Base-by-base conservation (phyloP, 2,888 invertebrate genomes). In the Pharmacophagus antenor region DNA sequence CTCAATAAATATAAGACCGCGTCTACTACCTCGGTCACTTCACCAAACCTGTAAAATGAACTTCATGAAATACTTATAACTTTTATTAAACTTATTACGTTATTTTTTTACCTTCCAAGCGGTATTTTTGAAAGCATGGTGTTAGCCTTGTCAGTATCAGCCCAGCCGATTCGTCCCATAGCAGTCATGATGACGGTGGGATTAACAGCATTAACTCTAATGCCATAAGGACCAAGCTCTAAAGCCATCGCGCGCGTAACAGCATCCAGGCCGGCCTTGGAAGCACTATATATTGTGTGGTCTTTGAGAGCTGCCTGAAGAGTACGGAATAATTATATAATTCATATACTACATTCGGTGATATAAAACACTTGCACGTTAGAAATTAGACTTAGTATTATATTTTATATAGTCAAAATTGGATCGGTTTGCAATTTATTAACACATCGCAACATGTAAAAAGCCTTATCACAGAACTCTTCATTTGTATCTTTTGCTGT, bases 101-200 rank as follows among this genome's bases (percentile, higher is more conserved):
- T 41, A n/a, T 25, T 21, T 41, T 12, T 56, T 56, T 61, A 95
- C 95, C 96, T 83, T 64, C 93, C 92, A 8, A 97, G 80, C 0
- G 97, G 97, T 77, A 97, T 97, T 79, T 94, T 94, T 2, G 90
- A 90, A 53, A 94, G 69, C 92, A 97, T 92, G 0, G 92, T 92
- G 0, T 84, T 86, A 2, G 94, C 92, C 71, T 94, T 95, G 0
- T 77, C 85, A 0, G 95, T 94, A 73, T 96, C 94, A 21, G 93
- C 92, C 97, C 97, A 98, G 37, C 92, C 93, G 0, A 92, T 74
- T 63, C 86, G 91, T 0, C 96, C 97, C 96, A 98, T 95, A 62
- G 93, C 94, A 0, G 97, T 98, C 88, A 96, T 85, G 20, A 96
- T 95, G 0, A 97, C 97, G 0, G 97, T 97, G 1, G 97, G 97